Evolutionary conservation across 1,140 invertebrate species (phyloP).

Genomic region (Tetramorium simillimum): DNA sequence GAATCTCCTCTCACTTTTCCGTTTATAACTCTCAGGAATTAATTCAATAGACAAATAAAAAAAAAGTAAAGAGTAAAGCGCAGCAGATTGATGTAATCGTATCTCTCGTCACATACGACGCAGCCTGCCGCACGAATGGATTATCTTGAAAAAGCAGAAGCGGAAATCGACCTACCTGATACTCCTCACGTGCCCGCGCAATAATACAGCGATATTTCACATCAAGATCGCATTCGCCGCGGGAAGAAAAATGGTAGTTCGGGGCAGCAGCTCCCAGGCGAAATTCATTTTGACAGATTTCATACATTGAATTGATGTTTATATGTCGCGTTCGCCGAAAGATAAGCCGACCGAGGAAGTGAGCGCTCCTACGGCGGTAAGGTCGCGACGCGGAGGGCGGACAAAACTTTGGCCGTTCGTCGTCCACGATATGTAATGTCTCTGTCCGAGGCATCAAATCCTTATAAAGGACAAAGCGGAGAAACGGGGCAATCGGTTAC

Average conservation of each 20-base stretch:
- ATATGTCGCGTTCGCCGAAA: constrained; percentile 81
- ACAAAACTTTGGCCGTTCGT: constrained; percentile 73
- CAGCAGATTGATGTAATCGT: constrained; percentile 47
- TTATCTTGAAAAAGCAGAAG: constrained; percentile 58
- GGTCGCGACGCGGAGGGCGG: constrained; percentile 3
- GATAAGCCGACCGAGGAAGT: constrained; percentile 75
- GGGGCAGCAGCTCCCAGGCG: constrained; percentile 78
- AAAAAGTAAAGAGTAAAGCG: constrained; percentile 4
- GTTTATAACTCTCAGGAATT: background rate
- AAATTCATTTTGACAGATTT: constrained; percentile 86
- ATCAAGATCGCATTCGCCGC: constrained; percentile 83
- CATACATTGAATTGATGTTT: constrained; percentile 86
- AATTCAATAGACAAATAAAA: background rate
- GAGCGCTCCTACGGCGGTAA: background rate
- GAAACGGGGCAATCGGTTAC: constrained; percentile 56
- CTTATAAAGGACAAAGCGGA: constrained; percentile 74
- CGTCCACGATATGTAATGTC: constrained; percentile 72
- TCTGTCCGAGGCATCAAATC: constrained; percentile 77
- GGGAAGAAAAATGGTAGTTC: constrained; percentile 84
- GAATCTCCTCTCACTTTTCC: background rate
- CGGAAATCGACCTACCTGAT: constrained; percentile 54
- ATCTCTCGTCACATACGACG: constrained; percentile 47
- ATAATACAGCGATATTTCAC: constrained; percentile 85
- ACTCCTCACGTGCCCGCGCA: constrained; percentile 74
- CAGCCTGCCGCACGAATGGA: constrained; percentile 18